These are phyloP conservation scores for Panopea generosa DNA, from an alignment of 2,888 invertebrate species.

Conservation along the genomic window DNA sequence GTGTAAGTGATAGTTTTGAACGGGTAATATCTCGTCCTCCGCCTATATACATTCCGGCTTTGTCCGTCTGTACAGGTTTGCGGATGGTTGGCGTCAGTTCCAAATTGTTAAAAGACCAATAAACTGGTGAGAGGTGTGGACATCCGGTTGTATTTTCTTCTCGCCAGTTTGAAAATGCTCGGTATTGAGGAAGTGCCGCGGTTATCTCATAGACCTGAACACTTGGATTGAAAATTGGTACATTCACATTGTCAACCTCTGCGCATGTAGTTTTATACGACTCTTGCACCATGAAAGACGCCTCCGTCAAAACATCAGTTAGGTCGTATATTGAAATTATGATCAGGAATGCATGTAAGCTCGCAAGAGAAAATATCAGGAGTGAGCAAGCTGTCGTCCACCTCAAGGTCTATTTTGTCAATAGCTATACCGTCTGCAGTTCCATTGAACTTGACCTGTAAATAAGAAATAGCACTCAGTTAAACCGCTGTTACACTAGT, in stretches of 20 bases:
- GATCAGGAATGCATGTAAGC: constrained; percentile 62
- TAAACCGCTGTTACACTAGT: no score
- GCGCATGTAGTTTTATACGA: constrained; percentile 73
- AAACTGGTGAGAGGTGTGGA: constrained; percentile 63
- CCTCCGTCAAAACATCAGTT: constrained; percentile 40
- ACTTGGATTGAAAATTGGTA: constrained; percentile 68
- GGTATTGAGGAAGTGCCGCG: constrained; percentile 67
- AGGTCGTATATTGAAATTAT: constrained; percentile 40
- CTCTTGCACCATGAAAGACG: constrained; percentile 62
- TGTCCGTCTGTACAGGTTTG: constrained; percentile 21
- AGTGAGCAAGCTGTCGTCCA: constrained; percentile 63
- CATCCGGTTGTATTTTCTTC: constrained; percentile 66
- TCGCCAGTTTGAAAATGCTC: constrained; percentile 66
- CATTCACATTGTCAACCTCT: constrained; percentile 73
- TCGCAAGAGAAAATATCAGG: constrained; percentile 66
- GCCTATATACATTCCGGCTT: constrained; percentile 51
- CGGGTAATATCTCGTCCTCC: constrained; percentile 20
- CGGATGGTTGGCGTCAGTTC: constrained; percentile 9
- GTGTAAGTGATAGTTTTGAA: constrained; percentile 36
- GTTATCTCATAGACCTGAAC: constrained; percentile 67
- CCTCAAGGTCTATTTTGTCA: constrained; percentile 64
- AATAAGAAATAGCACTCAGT: not conserved
- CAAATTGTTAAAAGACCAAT: constrained; percentile 68
- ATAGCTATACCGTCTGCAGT: constrained; percentile 66
- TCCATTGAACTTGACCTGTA: constrained; percentile 50